phyloP scores from a whole-genome alignment of 2,113 vertebrate genomes.

The Barnardius zonarius region DNA sequence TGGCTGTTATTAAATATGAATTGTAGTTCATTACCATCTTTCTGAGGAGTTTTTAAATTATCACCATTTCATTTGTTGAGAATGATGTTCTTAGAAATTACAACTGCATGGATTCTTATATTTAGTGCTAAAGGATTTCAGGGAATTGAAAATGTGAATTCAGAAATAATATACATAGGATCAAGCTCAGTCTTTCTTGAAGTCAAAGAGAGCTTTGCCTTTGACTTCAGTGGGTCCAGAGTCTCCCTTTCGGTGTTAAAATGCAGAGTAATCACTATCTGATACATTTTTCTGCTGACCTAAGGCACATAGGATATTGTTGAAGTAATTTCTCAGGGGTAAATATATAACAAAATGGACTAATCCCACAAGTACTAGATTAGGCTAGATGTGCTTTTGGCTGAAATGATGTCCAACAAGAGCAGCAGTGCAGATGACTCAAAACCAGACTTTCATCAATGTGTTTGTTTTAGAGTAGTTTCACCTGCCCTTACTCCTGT shows the following conservation, averaged over 20 bases:
- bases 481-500: not conserved
- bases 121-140: not conserved
- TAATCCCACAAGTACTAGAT: not conserved
- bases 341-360: not conserved
- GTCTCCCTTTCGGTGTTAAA: not conserved
- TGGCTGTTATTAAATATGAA: not conserved
- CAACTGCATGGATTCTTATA: not conserved
- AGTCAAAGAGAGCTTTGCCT: not conserved
- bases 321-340: not conserved
- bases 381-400: not conserved
- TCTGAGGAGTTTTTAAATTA: not conserved
- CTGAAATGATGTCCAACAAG: not conserved
- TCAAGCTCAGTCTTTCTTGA: not conserved
- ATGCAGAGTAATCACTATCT: not conserved
- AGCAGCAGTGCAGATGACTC: not conserved
- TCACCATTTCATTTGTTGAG: not conserved
- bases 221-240: not conserved
- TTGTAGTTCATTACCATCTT: not conserved
- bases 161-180: not conserved
- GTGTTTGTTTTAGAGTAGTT: not conserved
- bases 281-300: not conserved
- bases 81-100: not conserved
- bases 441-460: not conserved
- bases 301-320: not conserved
- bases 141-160: not conserved